Base-by-base conservation (phyloP, 1,140 invertebrate genomes). In the Agrypnia vestita region DNA sequence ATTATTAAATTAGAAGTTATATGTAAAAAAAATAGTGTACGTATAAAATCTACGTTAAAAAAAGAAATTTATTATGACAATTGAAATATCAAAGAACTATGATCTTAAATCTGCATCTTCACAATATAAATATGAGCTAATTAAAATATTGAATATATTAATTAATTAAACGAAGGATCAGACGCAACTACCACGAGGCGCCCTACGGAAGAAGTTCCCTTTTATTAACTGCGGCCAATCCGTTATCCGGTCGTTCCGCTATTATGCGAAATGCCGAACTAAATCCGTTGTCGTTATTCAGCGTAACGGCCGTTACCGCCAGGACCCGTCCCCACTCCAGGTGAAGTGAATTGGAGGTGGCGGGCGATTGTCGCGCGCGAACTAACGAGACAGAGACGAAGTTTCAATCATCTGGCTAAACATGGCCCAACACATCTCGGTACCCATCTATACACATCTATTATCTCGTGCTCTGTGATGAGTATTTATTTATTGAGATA, bases 221-320 rank as follows among this genome's bases (percentile, higher is more conserved):
- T 80, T 80, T 80, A 79, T 83, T 78, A 83, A 78, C 82, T 75
- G 78, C 81, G 74, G 75, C 79, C 82, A 80, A 83, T 83, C 82
- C 82, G 78, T 83, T 83, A 80, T 80, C 78, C 76, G 76, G 69
- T 59, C 69, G 74, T 82, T 80, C 74, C 81, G 76, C 62, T 74
- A 71, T 82, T 82, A 80, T 80, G 78, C 79, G 76, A 76, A 82
- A 64, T 35, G 64, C 49, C 53, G 71, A 55, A 72, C 59, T 69
- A 76, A 76, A 80, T 75, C 78, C 80, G 72, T 10, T 76, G 77
- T 81, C 76, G 82, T 83, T 83, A 83, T 78, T 74, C 62, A 17
- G 71, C 53, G 62, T 83, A 80, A 80, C 79, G 82, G 78, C 73
- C 82, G 78, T 78, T 80, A 82, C 47, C 15, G 35, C 53, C 35